phyloP scores from a whole-genome alignment of 2,113 vertebrate genomes.

The Corapipo altera region DNA sequence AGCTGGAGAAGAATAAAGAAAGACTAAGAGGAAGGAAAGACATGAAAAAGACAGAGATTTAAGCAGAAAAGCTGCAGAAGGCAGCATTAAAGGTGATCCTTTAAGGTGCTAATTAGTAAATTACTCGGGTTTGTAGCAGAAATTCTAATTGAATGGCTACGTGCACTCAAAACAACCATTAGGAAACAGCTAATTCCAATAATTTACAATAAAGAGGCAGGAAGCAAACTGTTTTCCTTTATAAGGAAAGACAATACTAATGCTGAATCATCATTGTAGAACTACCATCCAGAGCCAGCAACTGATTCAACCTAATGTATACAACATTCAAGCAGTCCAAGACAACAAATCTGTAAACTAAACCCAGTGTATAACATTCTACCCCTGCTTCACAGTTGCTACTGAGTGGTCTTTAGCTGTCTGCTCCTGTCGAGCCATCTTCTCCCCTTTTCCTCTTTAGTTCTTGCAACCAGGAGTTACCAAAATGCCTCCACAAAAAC shows the following conservation, averaged over 20 bases:
- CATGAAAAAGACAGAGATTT: neutral
- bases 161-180: conserved; percentile 1
- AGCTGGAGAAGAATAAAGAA: neutral
- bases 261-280: neutral
- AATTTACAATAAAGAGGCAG: neutral
- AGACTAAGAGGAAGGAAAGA: neutral
- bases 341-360: neutral
- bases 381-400: neutral
- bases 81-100: neutral
- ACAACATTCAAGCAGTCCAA: neutral
- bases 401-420: neutral
- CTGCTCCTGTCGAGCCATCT: neutral
- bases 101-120: conserved; percentile 7
- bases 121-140: neutral
- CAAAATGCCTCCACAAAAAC: neutral
- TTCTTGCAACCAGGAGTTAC: neutral
- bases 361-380: rapidly evolving
- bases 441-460: neutral
- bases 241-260: neutral
- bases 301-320: neutral
- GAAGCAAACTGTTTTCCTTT: conserved; percentile 12
- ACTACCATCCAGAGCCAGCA: neutral
- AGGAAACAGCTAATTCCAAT: conserved; percentile 15
- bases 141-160: neutral
- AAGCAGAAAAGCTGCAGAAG: neutral